Base-by-base conservation (phyloP, 2,888 invertebrate species). In the Tyria jacobaeae region DNA sequence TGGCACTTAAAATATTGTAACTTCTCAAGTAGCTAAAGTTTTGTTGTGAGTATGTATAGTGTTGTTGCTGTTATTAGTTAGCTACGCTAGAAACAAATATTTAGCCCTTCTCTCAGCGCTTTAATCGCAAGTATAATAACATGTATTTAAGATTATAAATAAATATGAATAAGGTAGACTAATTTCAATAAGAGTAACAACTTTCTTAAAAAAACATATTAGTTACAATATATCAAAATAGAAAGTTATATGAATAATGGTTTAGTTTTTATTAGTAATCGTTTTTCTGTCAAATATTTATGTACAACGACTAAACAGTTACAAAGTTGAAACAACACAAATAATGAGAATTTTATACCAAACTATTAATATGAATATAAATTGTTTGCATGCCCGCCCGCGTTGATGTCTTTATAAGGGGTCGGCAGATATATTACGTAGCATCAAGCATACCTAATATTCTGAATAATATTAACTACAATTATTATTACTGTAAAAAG, bases 341-440 rank as follows among this genome's bases (percentile, higher is more conserved):
- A 17, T n/a, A 12, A 41, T 48, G 47, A 27, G 14, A 49, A 51
- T n/a, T 58, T 41, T 10, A 31, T 53, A 37, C 47, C 12, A 9
- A 51, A 61, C 70, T 67, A 75, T 75, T 64, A 52, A 75, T 65
- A 64, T 62, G 61, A 55, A 1, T 49, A 52, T 51, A 66, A 75
- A 75, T 70, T 63, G 72, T 70, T n/a, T 61, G 64, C 58, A 68
- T 59, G 48, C 62, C 80, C 83, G 82, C 84, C 82, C 87, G 89
- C 92, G 92, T 92, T 91, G 90, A 92, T 83, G 87, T 92, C 92
- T 91, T 91, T 90, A 77, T 73, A 81, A 88, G 73, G 80, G 69
- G 67, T 66, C 68, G 70, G 59, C 17, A 17, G 17, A 7, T 44
- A 44, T 44, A 44, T 17, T 44, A 17, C 21, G 41, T 44, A 44